Conservation (phyloP, 2,888 invertebrate genomes). For the Dyspetes luteomarginatus region DNA sequence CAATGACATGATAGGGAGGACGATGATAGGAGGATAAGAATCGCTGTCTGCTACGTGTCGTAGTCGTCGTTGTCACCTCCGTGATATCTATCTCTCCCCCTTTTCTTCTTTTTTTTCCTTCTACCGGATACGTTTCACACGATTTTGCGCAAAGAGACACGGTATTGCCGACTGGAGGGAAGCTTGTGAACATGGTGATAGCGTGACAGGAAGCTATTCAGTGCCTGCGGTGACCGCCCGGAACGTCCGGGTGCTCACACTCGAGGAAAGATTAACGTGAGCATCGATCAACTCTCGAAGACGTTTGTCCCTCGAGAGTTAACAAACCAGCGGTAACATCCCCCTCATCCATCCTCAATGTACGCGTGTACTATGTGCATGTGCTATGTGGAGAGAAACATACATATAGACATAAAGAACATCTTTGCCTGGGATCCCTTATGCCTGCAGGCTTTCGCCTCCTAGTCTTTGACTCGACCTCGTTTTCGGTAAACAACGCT, state of each 20-base stretch:
- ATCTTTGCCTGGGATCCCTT: slow-evolving; percentile 45
- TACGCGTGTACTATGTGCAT: neutral
- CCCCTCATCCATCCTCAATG: slow-evolving; percentile 26
- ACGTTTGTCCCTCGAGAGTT: slow-evolving; percentile 65
- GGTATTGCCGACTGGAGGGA: slow-evolving; percentile 12
- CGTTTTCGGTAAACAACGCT: slow-evolving; percentile 79
- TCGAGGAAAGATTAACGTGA: slow-evolving; percentile 75
- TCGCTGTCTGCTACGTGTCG: slow-evolving; percentile 15
- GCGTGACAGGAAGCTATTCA: slow-evolving; percentile 59
- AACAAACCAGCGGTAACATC: slow-evolving; percentile 52
- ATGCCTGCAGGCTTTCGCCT: slow-evolving; percentile 49
- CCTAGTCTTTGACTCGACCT: slow-evolving; percentile 55
- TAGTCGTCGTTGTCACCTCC: slow-evolving; percentile 27
- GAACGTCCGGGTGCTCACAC: slow-evolving; percentile 58
- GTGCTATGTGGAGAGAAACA: neutral
- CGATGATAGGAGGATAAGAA: slow-evolving; percentile 20
- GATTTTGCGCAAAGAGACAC: slow-evolving; percentile 40
- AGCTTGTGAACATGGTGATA: slow-evolving; percentile 42
- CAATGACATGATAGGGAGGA: slow-evolving; percentile 15
- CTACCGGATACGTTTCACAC: slow-evolving; percentile 53
- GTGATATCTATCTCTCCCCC: slow-evolving; percentile 46
- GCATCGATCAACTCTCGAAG: slow-evolving; percentile 77
- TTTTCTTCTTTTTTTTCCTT: slow-evolving; percentile 8
- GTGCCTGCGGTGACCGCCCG: slow-evolving; percentile 49
- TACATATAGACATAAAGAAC: slow-evolving; percentile 9